These are phyloP conservation scores for Scaptomyza cyrtandrae DNA, from an alignment of 2,888 invertebrate species.

Conservation along the genomic window DNA sequence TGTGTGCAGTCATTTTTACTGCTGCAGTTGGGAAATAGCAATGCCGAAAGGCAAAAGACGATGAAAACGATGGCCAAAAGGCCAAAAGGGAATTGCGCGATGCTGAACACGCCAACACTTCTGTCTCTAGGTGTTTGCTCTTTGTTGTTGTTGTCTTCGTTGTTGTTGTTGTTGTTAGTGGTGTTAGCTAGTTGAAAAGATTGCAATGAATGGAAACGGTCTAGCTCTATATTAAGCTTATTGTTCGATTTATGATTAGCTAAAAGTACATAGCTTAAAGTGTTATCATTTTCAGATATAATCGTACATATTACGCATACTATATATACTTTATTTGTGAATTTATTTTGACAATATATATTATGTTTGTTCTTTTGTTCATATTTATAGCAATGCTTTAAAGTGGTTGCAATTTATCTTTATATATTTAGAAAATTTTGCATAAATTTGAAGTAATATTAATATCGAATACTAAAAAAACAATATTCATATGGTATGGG, in stretches of 20 bases:
- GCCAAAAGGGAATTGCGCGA: slow-evolving; percentile 37
- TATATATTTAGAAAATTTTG: too few relatives aligned
- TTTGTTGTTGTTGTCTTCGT: neutral
- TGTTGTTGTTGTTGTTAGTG: neutral
- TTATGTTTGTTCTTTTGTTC: neutral
- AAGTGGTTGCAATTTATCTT: too few relatives aligned
- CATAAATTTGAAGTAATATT: too few relatives aligned
- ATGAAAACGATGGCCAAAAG: slow-evolving; percentile 40
- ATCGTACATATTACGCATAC: too few relatives aligned
- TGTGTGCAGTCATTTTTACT: slow-evolving; percentile 81
- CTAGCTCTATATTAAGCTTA: slow-evolving; percentile 16
- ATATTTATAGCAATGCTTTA: too few relatives aligned
- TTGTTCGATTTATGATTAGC: slow-evolving; percentile 28
- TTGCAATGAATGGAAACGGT: slow-evolving; percentile 26
- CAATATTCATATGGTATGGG: too few relatives aligned
- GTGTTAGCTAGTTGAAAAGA: slow-evolving; percentile 36
- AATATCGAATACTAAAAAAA: too few relatives aligned
- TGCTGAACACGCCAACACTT: neutral
- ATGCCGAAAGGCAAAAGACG: slow-evolving; percentile 50
- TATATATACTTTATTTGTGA: too few relatives aligned
- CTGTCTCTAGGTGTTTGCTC: neutral
- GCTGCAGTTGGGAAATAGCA: slow-evolving; percentile 65
- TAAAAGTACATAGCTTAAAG: neutral
- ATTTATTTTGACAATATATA: too few relatives aligned
- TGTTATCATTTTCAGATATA: neutral